Base-by-base conservation (phyloP, 2,113 vertebrate genomes). In the Struthio camelus region DNA sequence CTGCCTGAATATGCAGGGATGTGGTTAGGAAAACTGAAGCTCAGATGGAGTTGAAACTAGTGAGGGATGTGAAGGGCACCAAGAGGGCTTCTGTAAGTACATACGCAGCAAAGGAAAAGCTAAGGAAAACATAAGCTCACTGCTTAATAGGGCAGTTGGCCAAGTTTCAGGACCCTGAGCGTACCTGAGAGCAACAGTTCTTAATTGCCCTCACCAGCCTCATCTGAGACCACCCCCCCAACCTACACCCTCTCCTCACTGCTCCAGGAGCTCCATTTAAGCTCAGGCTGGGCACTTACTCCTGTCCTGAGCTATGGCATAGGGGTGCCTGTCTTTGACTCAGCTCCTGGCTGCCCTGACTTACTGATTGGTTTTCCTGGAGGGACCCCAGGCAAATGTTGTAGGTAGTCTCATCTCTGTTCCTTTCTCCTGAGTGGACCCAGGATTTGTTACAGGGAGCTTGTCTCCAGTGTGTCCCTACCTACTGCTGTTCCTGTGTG, bases 401-500 rank as follows among this genome's bases (percentile, higher is more conserved):
- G 36, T 77, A 50, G 32, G 42, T 59, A 50, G 8, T 23, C 4
- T 38, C 40, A 51, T 30, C 30, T 11, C 10, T 22, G 2, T 5
- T 67, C 2, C 5, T 82, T 4, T n/a, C 11, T 54, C 24, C 19
- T 56, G 14, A 28, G 3, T 75, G 20, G 2, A 6, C 89, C 8
- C 3, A 4, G 5, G 8, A 1, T 1, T 0, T 50, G 6, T 46
- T 40, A 25, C 3, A 81, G 13, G 17, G 51, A 67, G 10, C 4
- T 38, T 53, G 27, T 67, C 10, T 82, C 6, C 1, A 2, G 4
- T 40, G 13, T 51, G 50, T 6, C 12, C 30, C 42, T 0, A 0
- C 64, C 71, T 83, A 8, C 14, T 86, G 19, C 13, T 58, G 1
- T 67, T 83, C 5, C 27, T 32, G 23, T 10, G 14, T 10, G 25